Evolutionary conservation across 92 coral and sea anemone species (phyloP), one percentile per base, ranked within the genome.

Genomic region (Parazoanthus atlanticus): DNA sequence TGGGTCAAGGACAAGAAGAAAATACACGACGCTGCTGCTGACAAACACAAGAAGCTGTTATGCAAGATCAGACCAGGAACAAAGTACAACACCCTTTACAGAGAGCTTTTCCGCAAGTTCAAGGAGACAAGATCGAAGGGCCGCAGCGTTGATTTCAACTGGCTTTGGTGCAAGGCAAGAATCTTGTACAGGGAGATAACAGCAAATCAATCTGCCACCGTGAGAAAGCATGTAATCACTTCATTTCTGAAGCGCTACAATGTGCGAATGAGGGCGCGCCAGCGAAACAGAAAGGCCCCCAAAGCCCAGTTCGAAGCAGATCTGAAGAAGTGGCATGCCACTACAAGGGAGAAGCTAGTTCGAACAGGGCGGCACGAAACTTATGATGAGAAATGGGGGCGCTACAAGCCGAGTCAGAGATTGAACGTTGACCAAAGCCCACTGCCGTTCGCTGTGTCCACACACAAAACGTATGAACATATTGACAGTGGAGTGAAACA

Each of bases 381-480:
- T 72, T 86, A 86, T 70, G 77, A 80, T 32, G 31, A 86, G 38
- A 90, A 90, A 73, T 86, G 88, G 85, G 79, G 93, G 77, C 34
- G 93, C 64, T 80, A 64, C 61, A 54, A 58, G 74, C 87, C 83
- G 25, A 47, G 36, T 71, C 89, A 90, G 74, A 16, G 92, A 9
- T 74, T 86, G 29, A 90, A 90, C n/a, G 90, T 90, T 19, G 92
- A 90, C 65, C 87, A 86, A 86, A 90, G 81, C 86, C 83, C 92
- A 8, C 92, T 90, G 66, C 92, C 89, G 17, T 86, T 86, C 71
- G 89, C 47, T 41, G 86, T 90, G 4, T 38, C 33, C 7, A 79
- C 76, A 78, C 41, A 21, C 6, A 32, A 40, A 23, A 90, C 76
- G 10, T 86, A 90, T 85, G 89, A 90, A 19, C 40, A 65, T 43